phyloP scores from a whole-genome alignment of 2,888 invertebrate genomes.

The Dioctria linearis region DNA sequence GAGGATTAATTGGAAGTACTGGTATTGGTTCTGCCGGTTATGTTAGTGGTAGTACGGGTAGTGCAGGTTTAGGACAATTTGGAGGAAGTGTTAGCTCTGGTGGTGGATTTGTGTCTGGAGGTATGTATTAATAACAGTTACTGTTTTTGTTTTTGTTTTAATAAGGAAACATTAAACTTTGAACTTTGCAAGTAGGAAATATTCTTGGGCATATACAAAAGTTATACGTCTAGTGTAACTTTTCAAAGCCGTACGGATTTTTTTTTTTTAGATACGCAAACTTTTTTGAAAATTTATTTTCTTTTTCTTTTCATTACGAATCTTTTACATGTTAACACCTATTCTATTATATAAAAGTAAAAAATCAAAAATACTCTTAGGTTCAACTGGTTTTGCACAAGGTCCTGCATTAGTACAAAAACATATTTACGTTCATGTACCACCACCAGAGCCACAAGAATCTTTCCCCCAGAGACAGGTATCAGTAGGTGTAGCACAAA shows the following conservation, averaged over 20 bases:
- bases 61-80: background rate
- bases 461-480: conserved; percentile 75
- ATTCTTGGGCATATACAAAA: too few species aligned
- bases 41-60: background rate
- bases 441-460: conserved; percentile 89
- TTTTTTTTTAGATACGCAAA: background rate
- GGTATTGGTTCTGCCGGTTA: too few species aligned
- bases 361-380: background rate
- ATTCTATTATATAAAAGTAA: too few species aligned
- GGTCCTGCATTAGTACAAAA: conserved; percentile 79
- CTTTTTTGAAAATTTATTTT: background rate
- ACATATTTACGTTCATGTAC: conserved; percentile 92
- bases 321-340: too few species aligned
- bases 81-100: background rate
- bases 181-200: too few species aligned
- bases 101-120: conserved; percentile 60
- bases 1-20: too few species aligned
- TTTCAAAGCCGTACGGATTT: too few species aligned
- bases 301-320: too few species aligned
- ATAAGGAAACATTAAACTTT: too few species aligned
- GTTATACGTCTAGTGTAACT: too few species aligned
- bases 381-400: conserved; percentile 21
- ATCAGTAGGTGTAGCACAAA: conserved; percentile 82
- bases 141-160: too few species aligned
- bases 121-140: background rate